Base-by-base conservation (phyloP, 2,888 invertebrate species). In the Entomobrya multifasciata region DNA sequence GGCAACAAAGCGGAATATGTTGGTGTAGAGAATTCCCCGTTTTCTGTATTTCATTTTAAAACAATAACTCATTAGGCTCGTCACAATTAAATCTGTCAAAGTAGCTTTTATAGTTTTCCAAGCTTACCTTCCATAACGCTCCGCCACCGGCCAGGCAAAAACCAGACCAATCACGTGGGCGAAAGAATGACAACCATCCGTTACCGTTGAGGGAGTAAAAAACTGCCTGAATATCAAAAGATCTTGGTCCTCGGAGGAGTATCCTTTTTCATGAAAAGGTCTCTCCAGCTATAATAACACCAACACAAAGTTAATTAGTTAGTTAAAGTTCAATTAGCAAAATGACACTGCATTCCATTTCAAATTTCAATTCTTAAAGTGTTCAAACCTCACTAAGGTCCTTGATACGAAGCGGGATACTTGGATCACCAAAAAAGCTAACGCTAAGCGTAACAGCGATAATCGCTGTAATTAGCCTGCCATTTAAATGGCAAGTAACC, bases 361-460 rank as follows among this genome's bases (percentile, higher is more conserved):
- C 5, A 49, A 49, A 49, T 49, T 5, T 49, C 5, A 49, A 49
- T 2, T 10, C 3, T 49, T 15, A 49, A 49, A 49, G n/a, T 5
- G 5, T 8, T 49, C 15, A 15, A 49, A 65, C 65, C 65, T 65
- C 65, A 1, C n/a, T 65, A 27, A 65, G 30, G 17, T 65, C 65
- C n/a, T 36, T 11, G n/a, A 65, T 1, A 3, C 65, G 65, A 6
- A 65, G 1, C 5, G 65, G 30, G 8, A 65, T 17, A 17, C 36
- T 65, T 11, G 65, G 65, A 17, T 65, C 65, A 36, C 65, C 17
- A 36, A 65, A 8, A 65, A 65, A 65, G 36, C 65, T 65, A 0
- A 65, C 4, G 17, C 65, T 65, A 5, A 65, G 36, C 1, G 65
- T 36, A 1, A 36, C 65, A 17, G 65, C 65, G n/a, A 17, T 36